Conservation (phyloP, 2,888 invertebrate species). For the Agrochola lota region DNA sequence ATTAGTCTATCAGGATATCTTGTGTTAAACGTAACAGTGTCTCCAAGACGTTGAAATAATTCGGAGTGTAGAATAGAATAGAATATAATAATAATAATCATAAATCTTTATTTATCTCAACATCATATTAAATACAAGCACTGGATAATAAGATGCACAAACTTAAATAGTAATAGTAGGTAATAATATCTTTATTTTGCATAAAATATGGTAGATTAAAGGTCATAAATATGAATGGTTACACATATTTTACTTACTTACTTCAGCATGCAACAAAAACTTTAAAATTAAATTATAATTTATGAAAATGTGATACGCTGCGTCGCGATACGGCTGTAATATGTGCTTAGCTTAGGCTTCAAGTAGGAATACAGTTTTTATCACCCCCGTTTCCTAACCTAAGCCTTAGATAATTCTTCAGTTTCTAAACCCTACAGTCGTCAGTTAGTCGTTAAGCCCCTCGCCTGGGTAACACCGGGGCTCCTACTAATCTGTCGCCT, state of each 20-base stretch:
- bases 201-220: background rate
- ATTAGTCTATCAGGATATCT: too few relatives aligned
- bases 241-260: background rate
- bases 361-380: constrained; percentile 4
- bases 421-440: constrained; percentile 46
- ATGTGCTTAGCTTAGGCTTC: background rate
- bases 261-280: background rate
- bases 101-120: too few relatives aligned
- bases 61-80: too few relatives aligned
- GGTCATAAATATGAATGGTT: background rate
- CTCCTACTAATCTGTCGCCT: constrained; percentile 61
- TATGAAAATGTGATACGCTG: background rate
- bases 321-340: background rate
- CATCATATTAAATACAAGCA: too few relatives aligned
- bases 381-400: background rate
- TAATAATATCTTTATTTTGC: too few relatives aligned
- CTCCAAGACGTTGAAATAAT: too few relatives aligned
- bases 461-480: constrained; percentile 17
- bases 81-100: too few relatives aligned
- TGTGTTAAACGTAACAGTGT: too few relatives aligned
- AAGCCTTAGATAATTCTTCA: constrained; percentile 47
- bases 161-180: too few relatives aligned
- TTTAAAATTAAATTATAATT: background rate
- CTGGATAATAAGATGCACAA: too few relatives aligned
- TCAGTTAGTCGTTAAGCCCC: constrained; percentile 51